Evolutionary conservation across 2,888 invertebrate genomes (phyloP), one percentile per base, ranked within the genome.

Genomic region (Troglohyphantes excavatus): DNA sequence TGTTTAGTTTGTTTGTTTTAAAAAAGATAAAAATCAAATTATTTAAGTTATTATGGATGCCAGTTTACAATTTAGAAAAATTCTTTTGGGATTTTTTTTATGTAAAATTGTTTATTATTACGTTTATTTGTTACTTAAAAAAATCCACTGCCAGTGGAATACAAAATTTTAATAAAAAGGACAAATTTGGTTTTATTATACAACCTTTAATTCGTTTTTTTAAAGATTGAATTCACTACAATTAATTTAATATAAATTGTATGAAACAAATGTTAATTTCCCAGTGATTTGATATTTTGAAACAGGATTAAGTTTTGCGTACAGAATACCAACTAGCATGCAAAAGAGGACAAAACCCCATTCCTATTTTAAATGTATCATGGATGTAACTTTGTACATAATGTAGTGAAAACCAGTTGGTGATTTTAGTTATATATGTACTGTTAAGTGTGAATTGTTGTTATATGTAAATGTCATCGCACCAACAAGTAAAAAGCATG

Each of bases 381-480:
- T 76, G 19, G 68, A 21, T 76, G 82, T 89, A 86, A 72, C 46
- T 43, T 75, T 89, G 88, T 89, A 89, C 76, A 89, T 82, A 89
- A 19, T 89, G 88, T 89, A 89, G 88, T 82, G 82, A 68, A 67
- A 82, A 82, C 19, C 67, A 65, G n/a, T 68, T 23, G 88, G 82
- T 89, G 82, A 83, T 76, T 89, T 89, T 89, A 89, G 88, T 89
- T 89, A 89, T 89, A 83, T 68, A 61, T 89, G 76, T 76, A 82
- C 76, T 82, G 88, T 89, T 89, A 81, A 61, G 68, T 88, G 88
- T 81, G 67, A 63, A 27, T 83, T 89, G 82, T 88, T 88, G 63
- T 89, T 83, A 75, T 61, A 89, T 82, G 82, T 89, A 82, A 61
- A 63, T 89, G 88, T 82, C 82, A 26, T 76, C 29, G 88, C 88